Conservation (phyloP, 2,113 vertebrate genomes). For the Pedetes capensis region DNA sequence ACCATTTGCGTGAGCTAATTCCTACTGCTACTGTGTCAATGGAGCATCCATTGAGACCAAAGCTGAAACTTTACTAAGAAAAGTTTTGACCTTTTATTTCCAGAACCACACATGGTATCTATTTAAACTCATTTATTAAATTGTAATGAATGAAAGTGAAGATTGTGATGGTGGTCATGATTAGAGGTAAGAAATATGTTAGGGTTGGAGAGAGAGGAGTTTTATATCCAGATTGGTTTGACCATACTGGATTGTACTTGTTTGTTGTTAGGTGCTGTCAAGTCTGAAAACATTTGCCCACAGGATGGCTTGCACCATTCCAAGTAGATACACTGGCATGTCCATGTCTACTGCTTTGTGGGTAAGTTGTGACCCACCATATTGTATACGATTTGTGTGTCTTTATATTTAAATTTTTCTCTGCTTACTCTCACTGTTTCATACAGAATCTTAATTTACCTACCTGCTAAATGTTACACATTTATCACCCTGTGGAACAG, state of each 20-base stretch:
- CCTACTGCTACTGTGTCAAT: neutral
- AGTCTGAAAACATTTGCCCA: neutral
- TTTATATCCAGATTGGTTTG: neutral
- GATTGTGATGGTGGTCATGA: neutral
- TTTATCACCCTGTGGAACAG: neutral
- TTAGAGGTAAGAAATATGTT: neutral
- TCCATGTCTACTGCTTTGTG: neutral
- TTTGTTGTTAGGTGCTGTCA: too few species aligned
- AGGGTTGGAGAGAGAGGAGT: neutral
- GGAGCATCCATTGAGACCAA: neutral
- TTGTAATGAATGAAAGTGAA: neutral
- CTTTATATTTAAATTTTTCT: neutral
- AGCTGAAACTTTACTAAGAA: neutral
- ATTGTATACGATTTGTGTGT: neutral
- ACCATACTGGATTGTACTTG: neutral
- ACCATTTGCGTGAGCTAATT: neutral
- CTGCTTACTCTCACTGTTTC: neutral
- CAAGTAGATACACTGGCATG: neutral
- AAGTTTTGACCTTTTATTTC: neutral
- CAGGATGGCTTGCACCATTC: neutral
- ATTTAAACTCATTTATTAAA: neutral
- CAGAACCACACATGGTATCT: neutral
- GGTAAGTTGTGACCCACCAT: neutral
- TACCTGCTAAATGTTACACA: constrained; percentile 8
- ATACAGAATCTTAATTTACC: neutral